phyloP scores from a whole-genome alignment of 1,140 invertebrate genomes.

The Cylas formicarius region DNA sequence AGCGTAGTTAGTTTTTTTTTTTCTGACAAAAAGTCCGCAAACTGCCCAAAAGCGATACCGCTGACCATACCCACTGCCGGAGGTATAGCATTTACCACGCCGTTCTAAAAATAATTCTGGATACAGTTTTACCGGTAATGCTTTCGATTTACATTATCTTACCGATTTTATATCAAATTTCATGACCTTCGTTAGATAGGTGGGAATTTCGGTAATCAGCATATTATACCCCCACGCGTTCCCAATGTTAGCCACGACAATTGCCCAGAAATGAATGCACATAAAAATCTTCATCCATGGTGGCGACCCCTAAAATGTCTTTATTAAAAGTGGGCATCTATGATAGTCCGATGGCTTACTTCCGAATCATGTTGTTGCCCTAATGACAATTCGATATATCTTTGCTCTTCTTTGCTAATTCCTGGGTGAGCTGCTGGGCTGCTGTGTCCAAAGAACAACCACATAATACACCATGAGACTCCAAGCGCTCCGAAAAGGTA shows the following conservation, averaged over 20 bases:
- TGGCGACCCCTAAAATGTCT: too few relatives aligned
- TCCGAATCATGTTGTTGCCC: constrained; percentile 6
- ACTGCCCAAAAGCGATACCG: neutral
- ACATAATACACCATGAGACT: constrained; percentile 13
- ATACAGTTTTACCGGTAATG: neutral
- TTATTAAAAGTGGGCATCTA: neutral
- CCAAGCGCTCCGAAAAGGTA: constrained; percentile 49
- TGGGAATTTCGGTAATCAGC: constrained; percentile 27
- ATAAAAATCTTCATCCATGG: constrained; percentile 26
- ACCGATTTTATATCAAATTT: constrained; percentile 26
- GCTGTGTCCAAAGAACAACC: constrained; percentile 17
- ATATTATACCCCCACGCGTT: constrained; percentile 24
- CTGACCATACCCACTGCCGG: neutral
- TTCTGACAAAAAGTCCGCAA: neutral
- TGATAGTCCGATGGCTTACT: constrained; percentile 6
- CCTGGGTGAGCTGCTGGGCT: constrained; percentile 15
- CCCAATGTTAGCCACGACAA: constrained; percentile 20
- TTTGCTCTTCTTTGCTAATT: constrained; percentile 18
- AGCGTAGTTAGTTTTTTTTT: neutral
- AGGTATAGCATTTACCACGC: neutral
- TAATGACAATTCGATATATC: constrained; percentile 17
- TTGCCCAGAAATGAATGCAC: constrained; percentile 24
- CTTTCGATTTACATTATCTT: constrained; percentile 8
- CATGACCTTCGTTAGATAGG: constrained; percentile 24
- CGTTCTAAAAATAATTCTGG: constrained; percentile 2